phyloP scores from a whole-genome alignment of 2,888 invertebrate genomes.

The Thereva nobilitata region DNA sequence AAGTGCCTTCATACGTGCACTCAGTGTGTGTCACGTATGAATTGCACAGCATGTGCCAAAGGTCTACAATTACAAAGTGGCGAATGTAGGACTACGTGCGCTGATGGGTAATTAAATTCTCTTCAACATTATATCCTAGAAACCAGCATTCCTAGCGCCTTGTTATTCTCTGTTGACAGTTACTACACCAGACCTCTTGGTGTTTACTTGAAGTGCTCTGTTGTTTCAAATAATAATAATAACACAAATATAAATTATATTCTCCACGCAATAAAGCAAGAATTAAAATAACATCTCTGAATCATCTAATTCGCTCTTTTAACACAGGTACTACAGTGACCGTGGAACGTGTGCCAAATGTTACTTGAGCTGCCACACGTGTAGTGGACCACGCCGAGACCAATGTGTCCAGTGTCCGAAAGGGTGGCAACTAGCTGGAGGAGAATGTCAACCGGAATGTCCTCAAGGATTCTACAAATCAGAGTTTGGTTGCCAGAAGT shows the following conservation, averaged over 20 bases:
- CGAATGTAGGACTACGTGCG: constrained; percentile 79
- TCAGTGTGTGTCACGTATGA: constrained; percentile 75
- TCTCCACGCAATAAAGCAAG: neutral
- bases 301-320: constrained; percentile 15
- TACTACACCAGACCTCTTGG: too few species aligned
- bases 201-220: constrained; percentile 18
- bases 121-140: constrained; percentile 33
- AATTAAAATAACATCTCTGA: neutral
- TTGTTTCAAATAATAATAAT: constrained; percentile 17
- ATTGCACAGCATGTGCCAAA: constrained; percentile 79
- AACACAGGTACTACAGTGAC: constrained; percentile 80
- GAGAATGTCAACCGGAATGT: constrained; percentile 84
- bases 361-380: constrained; percentile 82
- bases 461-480: constrained; percentile 86
- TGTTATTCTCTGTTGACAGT: constrained; percentile 11
- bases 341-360: constrained; percentile 81
- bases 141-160: neutral
- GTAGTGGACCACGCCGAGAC: constrained; percentile 80
- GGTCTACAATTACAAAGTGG: constrained; percentile 80
- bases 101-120: constrained; percentile 62
- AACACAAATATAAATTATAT: neutral
- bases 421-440: constrained; percentile 80
- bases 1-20: constrained; percentile 81
- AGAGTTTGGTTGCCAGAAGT: constrained; percentile 80
- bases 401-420: constrained; percentile 83